A percentile compares a stretch with the other conserved stretches of the same genome.
Conservation (phyloP, 2,888 invertebrate genomes). For the Pyrocoelia pectoralis region DNA sequence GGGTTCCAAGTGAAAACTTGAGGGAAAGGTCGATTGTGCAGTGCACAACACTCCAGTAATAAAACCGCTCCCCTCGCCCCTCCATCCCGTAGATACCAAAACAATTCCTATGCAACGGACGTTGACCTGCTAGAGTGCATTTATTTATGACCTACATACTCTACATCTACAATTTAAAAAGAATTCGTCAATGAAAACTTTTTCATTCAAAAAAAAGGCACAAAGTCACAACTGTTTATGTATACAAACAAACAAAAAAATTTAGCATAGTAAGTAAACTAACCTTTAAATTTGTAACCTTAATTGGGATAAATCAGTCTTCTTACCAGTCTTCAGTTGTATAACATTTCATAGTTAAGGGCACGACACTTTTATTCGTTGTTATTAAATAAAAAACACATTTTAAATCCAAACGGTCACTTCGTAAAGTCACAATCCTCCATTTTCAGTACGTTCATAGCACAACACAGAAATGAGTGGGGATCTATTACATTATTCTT, state of each 20-base stretch:
- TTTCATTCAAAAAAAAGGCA: not conserved
- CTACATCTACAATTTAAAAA: constrained; percentile 15
- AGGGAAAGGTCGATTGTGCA: constrained; percentile 17
- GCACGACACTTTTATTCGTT: constrained; percentile 31
- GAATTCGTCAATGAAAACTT: constrained; percentile 2
- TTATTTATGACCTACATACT: constrained; percentile 34
- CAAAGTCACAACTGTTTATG: not conserved
- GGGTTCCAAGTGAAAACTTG: constrained; percentile 14
- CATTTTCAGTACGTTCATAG: constrained; percentile 26
- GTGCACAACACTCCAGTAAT: constrained; percentile 14
- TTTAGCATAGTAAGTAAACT: constrained; percentile 13
- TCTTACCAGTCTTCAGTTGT: constrained; percentile 33
- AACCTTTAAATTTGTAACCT: constrained; percentile 18
- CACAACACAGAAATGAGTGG: constrained; percentile 21
- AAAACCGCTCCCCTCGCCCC: constrained; percentile 16
- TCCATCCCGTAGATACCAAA: constrained; percentile 9
- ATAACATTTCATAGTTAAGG: constrained; percentile 19
- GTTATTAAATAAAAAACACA: constrained; percentile 25
- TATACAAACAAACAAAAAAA: not conserved
- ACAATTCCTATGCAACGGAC: constrained; percentile 34
- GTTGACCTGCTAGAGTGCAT: constrained; percentile 35
- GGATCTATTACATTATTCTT: constrained; percentile 15
- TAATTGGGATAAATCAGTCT: constrained; percentile 27
- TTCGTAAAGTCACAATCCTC: constrained; percentile 24
- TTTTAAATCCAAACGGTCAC: constrained; percentile 29